A percentile compares a stretch with the other conserved stretches of the same genome.
Evolutionary conservation across 2,888 invertebrate genomes (phyloP).

Genomic region (Tridacna gigas): DNA sequence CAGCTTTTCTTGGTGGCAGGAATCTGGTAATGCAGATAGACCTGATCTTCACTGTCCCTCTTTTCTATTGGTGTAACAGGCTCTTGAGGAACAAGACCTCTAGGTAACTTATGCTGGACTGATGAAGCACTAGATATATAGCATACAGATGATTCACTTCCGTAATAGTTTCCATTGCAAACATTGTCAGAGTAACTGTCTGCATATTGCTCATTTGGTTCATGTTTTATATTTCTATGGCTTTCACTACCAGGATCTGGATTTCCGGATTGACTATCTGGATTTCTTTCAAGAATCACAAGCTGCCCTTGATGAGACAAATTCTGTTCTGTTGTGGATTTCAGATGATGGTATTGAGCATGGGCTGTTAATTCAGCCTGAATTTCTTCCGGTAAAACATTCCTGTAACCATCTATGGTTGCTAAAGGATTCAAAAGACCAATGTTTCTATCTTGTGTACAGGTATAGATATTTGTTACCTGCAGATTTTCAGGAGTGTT

Average conservation of each 20-base stretch:
- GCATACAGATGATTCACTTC: conserved; percentile 31
- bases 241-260: not conserved
- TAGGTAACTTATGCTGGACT: not conserved
- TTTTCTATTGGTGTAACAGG: not conserved
- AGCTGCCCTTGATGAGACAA: not conserved
- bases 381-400: conserved; percentile 18
- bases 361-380: conserved; percentile 17
- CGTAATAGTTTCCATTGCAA: conserved; percentile 8
- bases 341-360: conserved; percentile 20
- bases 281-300: conserved; percentile 14
- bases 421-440: not conserved
- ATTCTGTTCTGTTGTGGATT: not conserved
- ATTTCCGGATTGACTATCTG: not conserved
- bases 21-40: not conserved
- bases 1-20: not conserved
- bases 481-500: not conserved
- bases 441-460: not conserved
- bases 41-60: not conserved
- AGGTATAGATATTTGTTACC: not conserved
- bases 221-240: not conserved
- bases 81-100: conserved; percentile 24
- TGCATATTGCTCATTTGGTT: not conserved
- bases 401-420: not conserved
- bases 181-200: not conserved
- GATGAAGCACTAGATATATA: not conserved